Conservation (phyloP, 64 coral and sea anemone species). For the Montipora efflorescens region DNA sequence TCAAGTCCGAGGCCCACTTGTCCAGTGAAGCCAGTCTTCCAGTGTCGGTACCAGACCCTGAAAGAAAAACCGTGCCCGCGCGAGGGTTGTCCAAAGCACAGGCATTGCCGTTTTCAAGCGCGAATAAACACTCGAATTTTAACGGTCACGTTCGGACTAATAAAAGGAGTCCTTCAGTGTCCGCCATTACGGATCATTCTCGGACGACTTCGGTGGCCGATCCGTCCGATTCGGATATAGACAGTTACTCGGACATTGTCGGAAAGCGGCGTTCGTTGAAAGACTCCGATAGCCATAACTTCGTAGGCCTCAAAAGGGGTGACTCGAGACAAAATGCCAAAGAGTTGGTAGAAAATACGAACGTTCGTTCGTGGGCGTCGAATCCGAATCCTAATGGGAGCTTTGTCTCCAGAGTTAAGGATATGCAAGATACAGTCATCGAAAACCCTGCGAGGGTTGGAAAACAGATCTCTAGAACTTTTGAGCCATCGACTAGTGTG, state of each 20-base stretch:
- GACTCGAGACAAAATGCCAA: constrained; percentile 32
- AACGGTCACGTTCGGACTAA: constrained; percentile 29
- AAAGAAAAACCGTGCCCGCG: background rate
- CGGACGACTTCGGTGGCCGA: constrained; percentile 21
- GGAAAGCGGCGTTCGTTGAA: constrained; percentile 23
- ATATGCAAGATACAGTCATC: background rate
- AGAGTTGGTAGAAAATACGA: background rate
- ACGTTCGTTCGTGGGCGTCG: background rate
- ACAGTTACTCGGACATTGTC: constrained; percentile 93
- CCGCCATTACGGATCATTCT: constrained; percentile 34
- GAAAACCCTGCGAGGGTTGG: constrained; percentile 9
- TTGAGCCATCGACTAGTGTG: background rate
- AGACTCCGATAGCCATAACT: background rate
- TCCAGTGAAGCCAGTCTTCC: constrained; percentile 21
- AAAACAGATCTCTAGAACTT: background rate
- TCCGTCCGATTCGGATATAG: constrained; percentile 69
- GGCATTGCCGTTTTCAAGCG: constrained; percentile 14
- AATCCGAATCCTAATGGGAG: background rate
- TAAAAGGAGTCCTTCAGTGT: background rate
- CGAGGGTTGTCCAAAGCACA: constrained; percentile 32
- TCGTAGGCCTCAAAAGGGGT: constrained; percentile 19
- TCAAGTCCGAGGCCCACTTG: constrained; percentile 27
- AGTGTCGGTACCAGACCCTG: constrained; percentile 20
- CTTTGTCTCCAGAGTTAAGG: background rate
- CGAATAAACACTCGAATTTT: background rate